phyloP scores from a whole-genome alignment of 2,797 vertebrate species.

The Notoglanidium macrostoma region DNA sequence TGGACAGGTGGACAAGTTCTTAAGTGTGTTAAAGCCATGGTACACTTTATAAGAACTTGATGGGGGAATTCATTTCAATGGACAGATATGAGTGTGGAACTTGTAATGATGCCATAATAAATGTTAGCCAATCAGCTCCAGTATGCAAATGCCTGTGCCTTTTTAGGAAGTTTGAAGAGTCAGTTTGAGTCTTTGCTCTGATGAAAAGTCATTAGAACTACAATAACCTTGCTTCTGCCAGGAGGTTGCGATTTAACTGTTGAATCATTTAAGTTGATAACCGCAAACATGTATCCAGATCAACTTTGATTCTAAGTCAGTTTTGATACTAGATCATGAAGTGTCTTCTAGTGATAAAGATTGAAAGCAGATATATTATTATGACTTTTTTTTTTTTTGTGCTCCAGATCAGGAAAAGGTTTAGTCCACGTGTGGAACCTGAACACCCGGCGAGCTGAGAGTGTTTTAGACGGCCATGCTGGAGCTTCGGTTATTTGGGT shows the following conservation, averaged over 20 bases:
- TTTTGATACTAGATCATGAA: neutral
- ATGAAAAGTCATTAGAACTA: too few relatives aligned
- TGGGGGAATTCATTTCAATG: neutral
- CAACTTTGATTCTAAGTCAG: too few relatives aligned
- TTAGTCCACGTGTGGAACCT: constrained; percentile 90
- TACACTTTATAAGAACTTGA: neutral
- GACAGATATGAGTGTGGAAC: neutral
- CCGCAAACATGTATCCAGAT: neutral
- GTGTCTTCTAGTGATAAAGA: neutral
- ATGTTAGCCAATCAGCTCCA: neutral
- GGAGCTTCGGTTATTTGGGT: constrained; percentile 85
- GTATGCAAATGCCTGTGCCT: neutral
- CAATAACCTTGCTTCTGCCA: neutral
- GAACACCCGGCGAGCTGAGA: constrained; percentile 77
- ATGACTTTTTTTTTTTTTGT: neutral
- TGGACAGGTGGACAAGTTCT: neutral
- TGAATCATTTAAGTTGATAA: neutral
- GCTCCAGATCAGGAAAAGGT: constrained; percentile 83
- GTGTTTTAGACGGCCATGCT: constrained; percentile 80
- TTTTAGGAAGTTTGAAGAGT: neutral
- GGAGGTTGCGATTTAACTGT: neutral
- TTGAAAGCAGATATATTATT: too few relatives aligned
- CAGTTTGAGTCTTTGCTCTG: too few relatives aligned
- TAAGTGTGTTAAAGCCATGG: neutral
- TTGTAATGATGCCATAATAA: neutral